These are phyloP conservation scores for Podargus strigoides DNA, from an alignment of 2,797 vertebrate genomes.

Conservation along the genomic window DNA sequence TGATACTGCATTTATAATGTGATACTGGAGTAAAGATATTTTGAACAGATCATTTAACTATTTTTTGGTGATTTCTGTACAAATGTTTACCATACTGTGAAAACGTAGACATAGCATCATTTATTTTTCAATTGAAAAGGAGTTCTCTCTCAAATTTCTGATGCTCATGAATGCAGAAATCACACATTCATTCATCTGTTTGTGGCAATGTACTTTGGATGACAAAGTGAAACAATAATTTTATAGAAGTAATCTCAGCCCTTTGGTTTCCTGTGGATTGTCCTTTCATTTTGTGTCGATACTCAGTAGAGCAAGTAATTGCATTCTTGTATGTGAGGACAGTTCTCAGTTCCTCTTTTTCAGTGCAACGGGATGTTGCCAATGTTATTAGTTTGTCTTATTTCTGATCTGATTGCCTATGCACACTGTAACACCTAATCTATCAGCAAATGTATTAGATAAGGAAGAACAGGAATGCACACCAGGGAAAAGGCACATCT, in stretches of 20 bases:
- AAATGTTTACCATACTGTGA: not conserved
- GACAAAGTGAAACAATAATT: not conserved
- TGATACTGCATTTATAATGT: not conserved
- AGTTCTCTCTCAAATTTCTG: not conserved
- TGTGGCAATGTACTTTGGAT: not conserved
- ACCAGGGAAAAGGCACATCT: not conserved
- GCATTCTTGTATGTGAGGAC: not conserved
- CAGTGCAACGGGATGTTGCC: not conserved
- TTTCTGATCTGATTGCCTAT: not conserved
- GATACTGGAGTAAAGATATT: not conserved
- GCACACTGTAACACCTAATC: accelerated
- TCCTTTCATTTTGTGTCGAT: not conserved
- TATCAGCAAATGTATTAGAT: not conserved
- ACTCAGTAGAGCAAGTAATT: not conserved
- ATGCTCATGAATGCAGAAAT: not conserved
- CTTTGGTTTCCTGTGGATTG: not conserved
- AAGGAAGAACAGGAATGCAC: not conserved
- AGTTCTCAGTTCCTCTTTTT: not conserved
- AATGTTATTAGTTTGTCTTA: not conserved
- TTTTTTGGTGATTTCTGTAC: not conserved
- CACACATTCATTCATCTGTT: not conserved
- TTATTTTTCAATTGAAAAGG: not conserved
- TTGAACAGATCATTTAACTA: not conserved
- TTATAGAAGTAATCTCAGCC: not conserved
- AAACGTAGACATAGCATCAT: not conserved